Evolutionary conservation across 2,888 invertebrate species (phyloP).

Genomic region (Leucophenga montana): DNA sequence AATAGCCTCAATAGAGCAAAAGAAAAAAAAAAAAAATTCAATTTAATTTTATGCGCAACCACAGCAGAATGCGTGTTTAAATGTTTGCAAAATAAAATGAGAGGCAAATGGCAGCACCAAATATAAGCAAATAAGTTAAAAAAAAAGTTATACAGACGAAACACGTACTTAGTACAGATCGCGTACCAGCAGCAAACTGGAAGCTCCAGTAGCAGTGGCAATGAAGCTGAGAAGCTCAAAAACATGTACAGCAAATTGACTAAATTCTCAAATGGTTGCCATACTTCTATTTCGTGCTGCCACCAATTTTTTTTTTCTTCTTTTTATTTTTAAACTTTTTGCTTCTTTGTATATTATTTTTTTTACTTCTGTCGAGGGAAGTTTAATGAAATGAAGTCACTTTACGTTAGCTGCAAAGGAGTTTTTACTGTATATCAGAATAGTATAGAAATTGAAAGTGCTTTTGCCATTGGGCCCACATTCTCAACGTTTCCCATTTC

Average conservation of each 20-base stretch:
- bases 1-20: background rate
- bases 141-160: constrained; percentile 16
- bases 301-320: constrained; percentile 16
- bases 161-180: constrained; percentile 21
- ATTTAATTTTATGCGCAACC: constrained; percentile 48
- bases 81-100: constrained; percentile 6
- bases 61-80: constrained; percentile 22
- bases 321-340: constrained; percentile 40
- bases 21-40: background rate
- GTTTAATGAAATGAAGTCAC: too few relatives aligned
- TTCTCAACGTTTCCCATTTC: too few relatives aligned
- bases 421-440: too few relatives aligned
- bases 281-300: constrained; percentile 1
- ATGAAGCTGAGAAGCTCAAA: background rate
- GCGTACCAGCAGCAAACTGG: constrained; percentile 20
- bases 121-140: background rate
- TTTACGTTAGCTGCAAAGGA: too few relatives aligned
- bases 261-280: constrained; percentile 55
- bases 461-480: too few relatives aligned
- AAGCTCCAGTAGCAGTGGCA: constrained; percentile 5
- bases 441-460: too few relatives aligned
- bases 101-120: constrained; percentile 1
- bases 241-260: constrained; percentile 50
- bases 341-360: constrained; percentile 28
- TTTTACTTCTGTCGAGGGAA: constrained; percentile 45